Base-by-base conservation (phyloP, 2,113 vertebrate species). In the Raja brachyura region DNA sequence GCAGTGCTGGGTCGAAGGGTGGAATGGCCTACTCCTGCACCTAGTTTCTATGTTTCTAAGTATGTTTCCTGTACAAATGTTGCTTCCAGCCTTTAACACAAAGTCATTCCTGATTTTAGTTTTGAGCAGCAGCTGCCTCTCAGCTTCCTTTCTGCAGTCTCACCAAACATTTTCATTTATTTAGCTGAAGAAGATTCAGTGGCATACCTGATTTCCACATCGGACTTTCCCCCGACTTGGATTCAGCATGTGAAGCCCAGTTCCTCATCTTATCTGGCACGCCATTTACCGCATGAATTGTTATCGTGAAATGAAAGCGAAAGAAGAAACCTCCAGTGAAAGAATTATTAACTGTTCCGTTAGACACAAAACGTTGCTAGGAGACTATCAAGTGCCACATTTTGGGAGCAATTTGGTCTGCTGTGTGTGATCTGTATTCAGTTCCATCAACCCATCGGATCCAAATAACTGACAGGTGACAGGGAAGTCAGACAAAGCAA, bases 41-140 rank as follows among this genome's bases (percentile, higher is more conserved):
- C 39, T 48, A 48, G 0, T 48, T 48, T 48, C 39, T 48, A 48
- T 48, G 39, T 48, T 48, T 48, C 39, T 48, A 48, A 48, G 25
- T 10, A 14, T 25, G 10, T 31, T 86, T 61, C n/a, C 81, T 28
- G 22, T 85, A 31, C 25, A 31, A 31, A 88, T 0, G 14, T 14
- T 63, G 59, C 59, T 63, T 88, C 59, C 14, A 63, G 31, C 83
- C 59, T 88, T 88, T 14, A 63, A 63, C 13, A 31, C 83, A 63
- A 88, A n/a, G n/a, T 88, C 83, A 63, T 31, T 7, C 59, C 83
- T 88, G 83, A 88, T 63, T 63, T 66, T n/a, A 66, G 9, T 88
- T n/a, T 16, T 88, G 28, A 31, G 28, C 59, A 14, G 8, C 54
- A 28, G 81, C 81, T 85, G 81, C 22, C 9, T 85, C 59, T 31